A percentile compares a stretch with the other conserved stretches of the same genome.
Evolutionary conservation across 2,888 invertebrate species (phyloP).

Genomic region (Punctoribates punctum): DNA sequence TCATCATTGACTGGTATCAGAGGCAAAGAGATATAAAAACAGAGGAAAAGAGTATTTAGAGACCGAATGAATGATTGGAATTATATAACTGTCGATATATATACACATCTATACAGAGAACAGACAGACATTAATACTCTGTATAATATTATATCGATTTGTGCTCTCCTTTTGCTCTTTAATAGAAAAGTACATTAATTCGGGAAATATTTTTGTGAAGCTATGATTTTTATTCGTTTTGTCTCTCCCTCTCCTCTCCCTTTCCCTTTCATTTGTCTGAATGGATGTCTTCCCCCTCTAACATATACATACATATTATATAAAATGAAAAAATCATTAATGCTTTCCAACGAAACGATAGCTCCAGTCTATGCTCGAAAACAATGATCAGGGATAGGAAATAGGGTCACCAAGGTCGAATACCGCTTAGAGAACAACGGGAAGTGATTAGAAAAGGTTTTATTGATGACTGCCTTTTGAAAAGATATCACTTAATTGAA

Average conservation of each 20-base stretch:
- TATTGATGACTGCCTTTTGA: background rate
- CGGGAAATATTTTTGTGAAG: background rate
- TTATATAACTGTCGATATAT: slow-evolving; percentile 13
- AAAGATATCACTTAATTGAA: too few species aligned
- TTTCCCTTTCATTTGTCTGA: background rate
- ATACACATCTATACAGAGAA: background rate
- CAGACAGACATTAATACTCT: slow-evolving; percentile 12
- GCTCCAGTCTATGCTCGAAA: background rate
- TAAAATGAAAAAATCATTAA: slow-evolving; percentile 9
- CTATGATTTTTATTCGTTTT: background rate
- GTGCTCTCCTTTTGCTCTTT: background rate
- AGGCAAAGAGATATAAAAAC: too few species aligned
- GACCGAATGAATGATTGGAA: background rate
- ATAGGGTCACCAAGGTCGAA: background rate
- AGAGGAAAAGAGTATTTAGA: background rate
- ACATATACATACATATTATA: background rate
- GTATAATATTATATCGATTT: slow-evolving; percentile 8
- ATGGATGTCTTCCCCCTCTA: too few species aligned
- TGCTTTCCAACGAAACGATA: slow-evolving; percentile 2
- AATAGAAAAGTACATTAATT: background rate
- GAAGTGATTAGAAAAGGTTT: background rate
- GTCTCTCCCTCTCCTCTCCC: background rate
- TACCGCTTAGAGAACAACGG: background rate
- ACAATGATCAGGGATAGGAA: background rate
- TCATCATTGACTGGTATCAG: background rate